These are phyloP conservation scores for Cossypha heuglini DNA, from an alignment of 2,797 vertebrate species.

Conservation along the genomic window DNA sequence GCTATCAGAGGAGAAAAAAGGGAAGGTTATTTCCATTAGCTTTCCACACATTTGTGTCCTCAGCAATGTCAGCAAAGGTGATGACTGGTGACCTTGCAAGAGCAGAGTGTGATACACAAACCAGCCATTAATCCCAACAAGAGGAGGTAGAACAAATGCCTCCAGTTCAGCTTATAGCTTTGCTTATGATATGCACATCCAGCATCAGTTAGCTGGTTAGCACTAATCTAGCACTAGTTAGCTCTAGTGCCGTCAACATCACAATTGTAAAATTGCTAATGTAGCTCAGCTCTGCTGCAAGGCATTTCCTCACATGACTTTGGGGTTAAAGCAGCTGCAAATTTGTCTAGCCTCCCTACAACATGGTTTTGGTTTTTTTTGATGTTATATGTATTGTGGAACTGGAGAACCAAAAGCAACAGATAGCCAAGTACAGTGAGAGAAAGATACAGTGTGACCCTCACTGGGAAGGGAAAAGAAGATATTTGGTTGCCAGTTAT, in stretches of 20 bases:
- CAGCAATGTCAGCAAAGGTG: background rate
- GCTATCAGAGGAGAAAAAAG: background rate
- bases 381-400: background rate
- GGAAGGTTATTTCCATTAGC: background rate
- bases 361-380: background rate
- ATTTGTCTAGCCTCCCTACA: rapidly evolving
- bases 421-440: background rate
- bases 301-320: background rate
- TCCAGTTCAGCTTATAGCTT: background rate
- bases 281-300: background rate
- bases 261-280: background rate
- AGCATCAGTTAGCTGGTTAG: background rate
- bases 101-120: background rate
- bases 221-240: background rate
- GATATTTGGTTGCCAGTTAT: background rate
- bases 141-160: background rate
- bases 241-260: background rate
- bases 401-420: background rate
- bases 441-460: background rate
- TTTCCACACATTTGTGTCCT: background rate
- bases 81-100: background rate
- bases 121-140: background rate
- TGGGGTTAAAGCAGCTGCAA: background rate
- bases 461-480: background rate
- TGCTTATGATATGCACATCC: background rate